These are phyloP conservation scores for Petroica traversi DNA, from an alignment of 2,113 vertebrate species.

Conservation along the genomic window DNA sequence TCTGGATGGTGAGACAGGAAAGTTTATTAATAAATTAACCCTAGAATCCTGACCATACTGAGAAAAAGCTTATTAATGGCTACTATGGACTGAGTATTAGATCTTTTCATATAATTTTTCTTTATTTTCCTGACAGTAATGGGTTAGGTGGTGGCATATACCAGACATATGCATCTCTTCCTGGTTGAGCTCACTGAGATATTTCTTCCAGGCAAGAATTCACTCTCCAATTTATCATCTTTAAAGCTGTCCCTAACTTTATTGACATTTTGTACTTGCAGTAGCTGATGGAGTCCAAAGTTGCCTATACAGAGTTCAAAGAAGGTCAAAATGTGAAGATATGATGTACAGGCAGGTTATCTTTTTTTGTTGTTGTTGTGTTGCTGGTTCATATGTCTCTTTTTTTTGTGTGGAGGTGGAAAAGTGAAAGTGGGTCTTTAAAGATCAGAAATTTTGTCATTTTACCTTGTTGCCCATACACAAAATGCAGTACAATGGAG, in stretches of 20 bases:
- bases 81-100: neutral
- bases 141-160: neutral
- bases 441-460: neutral
- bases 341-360: neutral
- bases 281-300: neutral
- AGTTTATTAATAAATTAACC: neutral
- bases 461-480: constrained; percentile 2
- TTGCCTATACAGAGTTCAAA: neutral
- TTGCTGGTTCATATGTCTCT: neutral
- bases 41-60: neutral
- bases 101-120: neutral
- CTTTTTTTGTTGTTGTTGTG: neutral
- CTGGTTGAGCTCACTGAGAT: neutral
- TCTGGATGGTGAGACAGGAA: neutral
- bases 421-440: neutral
- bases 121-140: neutral
- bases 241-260: neutral
- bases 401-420: neutral
- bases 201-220: neutral
- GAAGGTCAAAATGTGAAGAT: neutral
- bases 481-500: neutral
- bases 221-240: neutral
- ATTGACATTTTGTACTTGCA: neutral
- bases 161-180: neutral
- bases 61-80: neutral